Evolutionary conservation across 2,113 vertebrate species (phyloP).

Genomic region (Pomatostomus ruficeps): DNA sequence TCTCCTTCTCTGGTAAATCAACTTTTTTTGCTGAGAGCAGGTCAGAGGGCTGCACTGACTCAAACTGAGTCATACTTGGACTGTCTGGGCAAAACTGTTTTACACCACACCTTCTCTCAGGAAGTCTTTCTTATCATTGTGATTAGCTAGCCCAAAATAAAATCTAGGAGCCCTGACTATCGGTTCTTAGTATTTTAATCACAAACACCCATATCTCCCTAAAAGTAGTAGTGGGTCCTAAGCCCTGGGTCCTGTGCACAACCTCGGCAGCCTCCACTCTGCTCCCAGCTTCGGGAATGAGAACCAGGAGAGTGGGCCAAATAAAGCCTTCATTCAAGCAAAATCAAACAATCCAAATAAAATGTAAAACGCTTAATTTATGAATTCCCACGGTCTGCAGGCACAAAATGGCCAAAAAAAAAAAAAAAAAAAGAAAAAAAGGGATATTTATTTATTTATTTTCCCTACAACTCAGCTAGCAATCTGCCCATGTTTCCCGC

Average conservation of each 20-base stretch:
- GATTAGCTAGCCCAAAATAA: not conserved
- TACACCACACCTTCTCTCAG: not conserved
- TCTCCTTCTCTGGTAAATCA: not conserved
- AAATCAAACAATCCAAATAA: not conserved
- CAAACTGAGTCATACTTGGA: not conserved
- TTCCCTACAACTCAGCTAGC: not conserved
- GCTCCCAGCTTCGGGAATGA: not conserved
- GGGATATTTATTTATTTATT: not conserved
- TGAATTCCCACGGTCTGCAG: not conserved
- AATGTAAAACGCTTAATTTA: not conserved
- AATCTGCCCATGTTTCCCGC: not conserved
- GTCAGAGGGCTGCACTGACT: not conserved
- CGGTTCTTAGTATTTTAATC: not conserved
- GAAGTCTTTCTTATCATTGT: not conserved
- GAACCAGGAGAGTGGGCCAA: not conserved
- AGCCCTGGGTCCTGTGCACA: not conserved
- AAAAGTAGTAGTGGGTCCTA: not conserved
- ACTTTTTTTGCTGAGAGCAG: not conserved
- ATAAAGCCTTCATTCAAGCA: not conserved
- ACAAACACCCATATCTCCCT: rapidly evolving
- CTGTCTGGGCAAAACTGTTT: not conserved
- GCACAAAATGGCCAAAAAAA: not conserved
- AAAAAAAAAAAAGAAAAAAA: no score
- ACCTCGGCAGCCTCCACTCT: not conserved
- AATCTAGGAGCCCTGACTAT: not conserved